A percentile compares a stretch with the other conserved stretches of the same genome.
These are phyloP conservation scores for Scartelaos histophorus DNA, from an alignment of 2,113 vertebrate species.

Conservation along the genomic window DNA sequence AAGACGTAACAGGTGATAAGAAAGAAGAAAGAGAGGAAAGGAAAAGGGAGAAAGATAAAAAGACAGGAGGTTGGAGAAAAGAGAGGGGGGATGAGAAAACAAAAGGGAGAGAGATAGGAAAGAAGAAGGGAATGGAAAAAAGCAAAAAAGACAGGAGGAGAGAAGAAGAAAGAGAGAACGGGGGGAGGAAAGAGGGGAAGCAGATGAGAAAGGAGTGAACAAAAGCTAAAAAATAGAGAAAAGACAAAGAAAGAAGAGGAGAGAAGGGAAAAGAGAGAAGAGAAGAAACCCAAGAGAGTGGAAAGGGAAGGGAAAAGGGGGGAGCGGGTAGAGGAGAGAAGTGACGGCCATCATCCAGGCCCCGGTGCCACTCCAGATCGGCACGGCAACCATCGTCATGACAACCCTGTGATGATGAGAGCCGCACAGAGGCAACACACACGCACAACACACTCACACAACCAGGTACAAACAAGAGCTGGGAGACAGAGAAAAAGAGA, in stretches of 20 bases:
- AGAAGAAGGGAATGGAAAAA: background rate
- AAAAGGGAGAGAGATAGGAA: background rate
- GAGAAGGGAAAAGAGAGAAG: background rate
- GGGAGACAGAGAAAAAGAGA: conserved; percentile 24
- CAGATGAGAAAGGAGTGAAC: no score
- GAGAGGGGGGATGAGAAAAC: no score
- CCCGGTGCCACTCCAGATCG: conserved; percentile 72
- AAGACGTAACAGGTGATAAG: no score
- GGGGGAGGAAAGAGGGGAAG: background rate
- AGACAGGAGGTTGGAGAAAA: background rate
- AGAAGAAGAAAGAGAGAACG: background rate
- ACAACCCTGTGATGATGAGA: conserved; percentile 70
- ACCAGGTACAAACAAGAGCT: conserved; percentile 78
- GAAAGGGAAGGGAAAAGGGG: background rate
- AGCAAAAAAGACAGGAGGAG: background rate
- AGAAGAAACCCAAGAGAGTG: background rate
- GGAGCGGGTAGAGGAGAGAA: conserved; percentile 37
- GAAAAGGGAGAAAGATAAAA: background rate
- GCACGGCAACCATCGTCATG: conserved; percentile 78
- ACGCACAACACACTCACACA: background rate
- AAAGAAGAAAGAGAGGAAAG: background rate
- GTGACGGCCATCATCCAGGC: conserved; percentile 42
- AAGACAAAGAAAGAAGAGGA: background rate
- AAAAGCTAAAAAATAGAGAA: background rate
- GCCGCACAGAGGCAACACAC: conserved; percentile 16